Percentiles rank a stretch among this genome's conserved stretches.
Evolutionary conservation across 2,113 vertebrate genomes (phyloP).

Genomic region (Limnothrissa miodon): DNA sequence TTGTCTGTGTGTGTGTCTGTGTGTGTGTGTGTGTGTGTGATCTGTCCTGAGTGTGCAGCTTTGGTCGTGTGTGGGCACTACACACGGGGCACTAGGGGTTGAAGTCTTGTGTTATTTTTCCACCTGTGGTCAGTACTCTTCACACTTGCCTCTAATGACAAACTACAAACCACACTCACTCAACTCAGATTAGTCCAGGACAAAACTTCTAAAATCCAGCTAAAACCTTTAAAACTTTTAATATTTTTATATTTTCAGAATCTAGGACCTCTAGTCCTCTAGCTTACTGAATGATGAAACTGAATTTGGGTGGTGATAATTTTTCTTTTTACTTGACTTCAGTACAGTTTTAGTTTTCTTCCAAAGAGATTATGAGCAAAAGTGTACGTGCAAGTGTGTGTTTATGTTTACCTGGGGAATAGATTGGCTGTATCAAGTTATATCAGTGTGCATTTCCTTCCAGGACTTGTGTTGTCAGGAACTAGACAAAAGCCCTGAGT

Average conservation of each 20-base stretch:
- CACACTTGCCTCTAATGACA: neutral
- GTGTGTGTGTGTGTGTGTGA: neutral
- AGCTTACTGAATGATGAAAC: no score
- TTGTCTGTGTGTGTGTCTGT: conserved; percentile 29
- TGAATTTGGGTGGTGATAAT: no score
- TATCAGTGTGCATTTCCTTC: neutral
- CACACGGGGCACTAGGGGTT: conserved; percentile 25
- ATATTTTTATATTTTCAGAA: no score
- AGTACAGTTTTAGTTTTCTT: no score
- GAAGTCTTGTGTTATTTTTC: conserved; percentile 37
- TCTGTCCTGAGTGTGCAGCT: neutral
- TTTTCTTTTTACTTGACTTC: no score
- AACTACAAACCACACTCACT: conserved; percentile 24
- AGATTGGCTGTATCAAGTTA: no score
- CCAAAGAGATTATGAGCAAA: no score
- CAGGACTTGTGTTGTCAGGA: neutral
- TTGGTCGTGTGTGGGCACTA: conserved; percentile 6
- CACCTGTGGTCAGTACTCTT: conserved; percentile 23
- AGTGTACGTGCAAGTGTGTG: no score
- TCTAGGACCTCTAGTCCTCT: no score
- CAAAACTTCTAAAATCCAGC: no score
- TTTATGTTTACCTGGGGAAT: neutral
- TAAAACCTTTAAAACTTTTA: no score
- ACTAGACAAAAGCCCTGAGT: neutral
- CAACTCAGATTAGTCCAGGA: no score